Evolutionary conservation across 2,888 invertebrate species (phyloP).

Genomic region (Entomobrya multifasciata): DNA sequence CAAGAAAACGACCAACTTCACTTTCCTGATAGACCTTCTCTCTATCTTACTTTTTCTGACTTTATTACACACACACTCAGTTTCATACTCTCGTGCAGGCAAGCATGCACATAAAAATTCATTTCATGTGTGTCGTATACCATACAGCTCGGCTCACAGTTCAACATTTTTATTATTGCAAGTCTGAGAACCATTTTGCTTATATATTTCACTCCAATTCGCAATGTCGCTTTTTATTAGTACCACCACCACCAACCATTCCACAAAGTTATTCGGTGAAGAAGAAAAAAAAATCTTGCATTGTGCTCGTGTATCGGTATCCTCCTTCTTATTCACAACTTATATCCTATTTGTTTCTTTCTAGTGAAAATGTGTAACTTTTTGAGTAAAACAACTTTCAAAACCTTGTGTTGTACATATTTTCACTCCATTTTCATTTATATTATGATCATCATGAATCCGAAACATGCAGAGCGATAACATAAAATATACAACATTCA

Average conservation of each 20-base stretch:
- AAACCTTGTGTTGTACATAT: neutral
- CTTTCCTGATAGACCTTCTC: constrained; percentile 9
- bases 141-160: constrained; percentile 34
- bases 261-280: neutral
- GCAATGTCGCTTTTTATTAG: constrained; percentile 41
- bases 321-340: neutral
- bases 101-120: constrained; percentile 44
- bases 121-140: constrained; percentile 18
- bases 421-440: constrained; percentile 27
- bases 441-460: constrained; percentile 9
- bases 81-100: too few relatives aligned
- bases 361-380: constrained; percentile 33
- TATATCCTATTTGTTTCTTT: too few relatives aligned
- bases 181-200: constrained; percentile 6
- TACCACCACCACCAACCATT: neutral
- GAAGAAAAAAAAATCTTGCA: neutral
- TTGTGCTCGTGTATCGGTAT: neutral
- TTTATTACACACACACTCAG: too few relatives aligned
- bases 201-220: constrained; percentile 26
- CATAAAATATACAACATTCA: neutral
- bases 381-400: neutral
- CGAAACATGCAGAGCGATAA: neutral
- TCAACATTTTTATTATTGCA: constrained; percentile 38
- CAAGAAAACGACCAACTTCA: neutral
- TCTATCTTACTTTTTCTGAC: neutral